Evolutionary conservation across 2,113 vertebrate species (phyloP).

Genomic region (Apaloderma vittatum): DNA sequence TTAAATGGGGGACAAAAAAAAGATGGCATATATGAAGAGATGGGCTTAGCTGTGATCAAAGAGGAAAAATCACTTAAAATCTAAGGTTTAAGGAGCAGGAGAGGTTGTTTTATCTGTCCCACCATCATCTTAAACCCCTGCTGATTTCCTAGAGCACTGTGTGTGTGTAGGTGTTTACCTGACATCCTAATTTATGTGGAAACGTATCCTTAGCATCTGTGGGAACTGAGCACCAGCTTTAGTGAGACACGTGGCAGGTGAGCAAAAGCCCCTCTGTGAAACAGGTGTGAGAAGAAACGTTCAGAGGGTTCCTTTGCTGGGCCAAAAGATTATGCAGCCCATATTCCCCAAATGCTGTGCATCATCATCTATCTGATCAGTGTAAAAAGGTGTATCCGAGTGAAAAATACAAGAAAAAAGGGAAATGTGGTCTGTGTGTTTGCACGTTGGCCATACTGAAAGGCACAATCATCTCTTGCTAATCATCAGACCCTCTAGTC

Average conservation of each 20-base stretch:
- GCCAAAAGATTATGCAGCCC: neutral
- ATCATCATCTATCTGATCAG: neutral
- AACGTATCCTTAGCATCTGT: neutral
- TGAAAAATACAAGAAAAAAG: neutral
- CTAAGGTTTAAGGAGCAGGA: neutral
- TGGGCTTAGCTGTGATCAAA: neutral
- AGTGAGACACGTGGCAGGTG: rapidly evolving
- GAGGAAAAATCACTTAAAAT: neutral
- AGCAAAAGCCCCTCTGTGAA: neutral
- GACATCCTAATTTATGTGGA: neutral
- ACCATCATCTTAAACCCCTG: neutral
- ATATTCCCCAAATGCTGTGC: neutral
- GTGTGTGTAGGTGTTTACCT: neutral
- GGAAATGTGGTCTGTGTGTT: neutral
- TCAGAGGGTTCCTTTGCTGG: neutral
- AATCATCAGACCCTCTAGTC: neutral
- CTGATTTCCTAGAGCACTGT: neutral
- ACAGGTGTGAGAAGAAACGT: neutral
- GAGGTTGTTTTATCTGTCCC: neutral
- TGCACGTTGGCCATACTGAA: neutral
- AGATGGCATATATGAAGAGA: neutral
- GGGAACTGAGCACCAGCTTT: neutral
- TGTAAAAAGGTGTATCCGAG: no score
- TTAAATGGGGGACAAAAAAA: neutral
- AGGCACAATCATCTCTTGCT: neutral